Base-by-base conservation (phyloP, 2,113 vertebrate genomes). In the Corydoras maculifer region DNA sequence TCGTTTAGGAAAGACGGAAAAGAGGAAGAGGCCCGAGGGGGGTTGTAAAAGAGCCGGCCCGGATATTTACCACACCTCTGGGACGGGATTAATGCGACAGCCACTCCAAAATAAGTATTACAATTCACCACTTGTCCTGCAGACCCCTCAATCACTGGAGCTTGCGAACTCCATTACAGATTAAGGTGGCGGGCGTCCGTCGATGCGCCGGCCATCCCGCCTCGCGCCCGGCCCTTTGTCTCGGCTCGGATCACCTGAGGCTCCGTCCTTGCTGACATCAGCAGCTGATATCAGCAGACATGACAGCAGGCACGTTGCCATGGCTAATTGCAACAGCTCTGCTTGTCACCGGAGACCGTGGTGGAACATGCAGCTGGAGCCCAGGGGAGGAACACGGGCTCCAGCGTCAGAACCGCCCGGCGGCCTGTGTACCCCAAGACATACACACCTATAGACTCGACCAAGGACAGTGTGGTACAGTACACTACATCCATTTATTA, bases 121-220 rank as follows among this genome's bases (percentile, higher is more conserved):
- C 71, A 75, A 75, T 77, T 70, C 65, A 75, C 68, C 72, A 29
- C 49, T 65, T 76, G 71, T 77, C 59, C 70, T 65, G 43, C 32
- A 68, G 75, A 25, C 18, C 50, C 61, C 64, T 74, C 70, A 75
- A 73, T 78, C 60, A 76, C 18, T 25, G 18, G 70, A 72, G 60
- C 78, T 74, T 66, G 73, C 77, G 83, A 77, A 83, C 81, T 80
- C 83, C 81, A 84, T 84, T 83, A 76, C 73, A 59, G 68, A 69
- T 67, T 76, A 77, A 79, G 79, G 77, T 72, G 70, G 78, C 74
- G 70, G 77, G 79, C 18, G 18, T 25, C 18, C 18, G 18, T 25
- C 18, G 73, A 81, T 85, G 77, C 74, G 71, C 80, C 74, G 75
- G 79, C 74, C 74, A 69, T 77, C 70, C 72, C 69, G 60, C 50